Percentiles rank a stretch among this genome's conserved stretches.
phyloP scores from a whole-genome alignment of 2,797 vertebrate species.

The Benthosema pterotum region DNA sequence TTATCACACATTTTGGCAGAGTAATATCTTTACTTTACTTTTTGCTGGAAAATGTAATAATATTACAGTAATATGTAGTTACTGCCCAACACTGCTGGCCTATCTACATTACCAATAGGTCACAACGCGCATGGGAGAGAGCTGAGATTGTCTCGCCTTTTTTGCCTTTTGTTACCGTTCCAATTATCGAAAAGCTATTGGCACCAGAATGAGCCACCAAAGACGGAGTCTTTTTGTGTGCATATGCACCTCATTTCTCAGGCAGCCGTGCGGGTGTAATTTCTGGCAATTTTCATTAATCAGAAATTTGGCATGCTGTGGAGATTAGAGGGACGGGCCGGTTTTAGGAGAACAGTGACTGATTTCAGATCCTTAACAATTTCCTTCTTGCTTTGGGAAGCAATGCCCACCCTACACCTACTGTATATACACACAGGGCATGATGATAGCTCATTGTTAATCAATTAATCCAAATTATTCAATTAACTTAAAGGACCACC shows the following conservation, averaged over 20 bases:
- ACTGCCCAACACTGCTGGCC: no score
- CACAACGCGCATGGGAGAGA: conserved; percentile 32
- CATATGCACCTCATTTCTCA: conserved; percentile 16
- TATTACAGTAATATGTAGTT: no score
- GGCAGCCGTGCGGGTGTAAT: conserved; percentile 47
- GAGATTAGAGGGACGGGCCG: conserved; percentile 13
- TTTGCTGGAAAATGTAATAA: no score
- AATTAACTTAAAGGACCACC: no score
- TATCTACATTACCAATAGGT: conserved; percentile 41
- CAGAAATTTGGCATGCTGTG: conserved; percentile 16
- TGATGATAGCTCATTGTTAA: no score
- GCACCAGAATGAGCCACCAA: conserved; percentile 34
- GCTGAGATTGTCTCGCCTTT: conserved; percentile 34
- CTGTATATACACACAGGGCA: no score
- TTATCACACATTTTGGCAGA: no score
- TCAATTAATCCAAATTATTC: no score
- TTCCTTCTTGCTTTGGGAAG: neutral
- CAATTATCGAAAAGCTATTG: conserved; percentile 49
- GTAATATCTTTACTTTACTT: no score
- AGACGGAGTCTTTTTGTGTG: conserved; percentile 25
- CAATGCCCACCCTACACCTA: no score
- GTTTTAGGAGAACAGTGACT: neutral
- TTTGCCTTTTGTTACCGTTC: conserved; percentile 17
- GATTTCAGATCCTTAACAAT: neutral
- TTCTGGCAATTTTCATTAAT: conserved; percentile 58